Evolutionary conservation across 2,888 invertebrate species (phyloP).

Genomic region (Callyntrura guangdongensis): DNA sequence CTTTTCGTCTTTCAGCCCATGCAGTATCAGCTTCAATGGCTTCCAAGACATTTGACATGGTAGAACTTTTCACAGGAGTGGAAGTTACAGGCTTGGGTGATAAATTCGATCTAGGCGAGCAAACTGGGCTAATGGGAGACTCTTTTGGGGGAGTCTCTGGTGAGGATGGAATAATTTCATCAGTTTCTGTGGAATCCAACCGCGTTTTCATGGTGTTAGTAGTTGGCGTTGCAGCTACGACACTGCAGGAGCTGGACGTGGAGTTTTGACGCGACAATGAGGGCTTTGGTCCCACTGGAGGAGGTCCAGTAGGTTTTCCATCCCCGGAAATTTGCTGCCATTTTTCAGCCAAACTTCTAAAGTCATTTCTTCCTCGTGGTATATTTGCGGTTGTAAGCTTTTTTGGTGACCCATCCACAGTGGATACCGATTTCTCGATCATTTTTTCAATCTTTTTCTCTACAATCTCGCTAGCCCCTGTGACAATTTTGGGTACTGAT

Average conservation of each 20-base stretch:
- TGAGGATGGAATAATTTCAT: slow-evolving; percentile 20
- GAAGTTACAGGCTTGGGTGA: slow-evolving; percentile 69
- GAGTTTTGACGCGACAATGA: slow-evolving; percentile 78
- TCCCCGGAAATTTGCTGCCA: slow-evolving; percentile 85
- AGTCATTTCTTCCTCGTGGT: slow-evolving; percentile 85
- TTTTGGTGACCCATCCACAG: slow-evolving; percentile 69
- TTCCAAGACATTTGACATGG: slow-evolving; percentile 64
- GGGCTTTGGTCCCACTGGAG: slow-evolving; percentile 76
- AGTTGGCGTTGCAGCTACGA: slow-evolving; percentile 33
- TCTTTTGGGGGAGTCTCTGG: slow-evolving; percentile 47
- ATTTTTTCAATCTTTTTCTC: slow-evolving; percentile 84
- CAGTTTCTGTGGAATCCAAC: slow-evolving; percentile 16
- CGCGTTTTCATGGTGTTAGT: slow-evolving; percentile 45
- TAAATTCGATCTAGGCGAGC: slow-evolving; percentile 48
- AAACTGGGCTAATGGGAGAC: slow-evolving; percentile 13
- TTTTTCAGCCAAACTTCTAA: slow-evolving; percentile 86
- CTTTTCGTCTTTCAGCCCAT: slow-evolving; percentile 77
- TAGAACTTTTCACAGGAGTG: slow-evolving; percentile 64
- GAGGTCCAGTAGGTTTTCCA: slow-evolving; percentile 80
- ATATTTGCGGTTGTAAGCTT: slow-evolving; percentile 78
- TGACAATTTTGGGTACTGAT: slow-evolving; percentile 80
- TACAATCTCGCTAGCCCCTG: slow-evolving; percentile 81
- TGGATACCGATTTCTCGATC: slow-evolving; percentile 77
- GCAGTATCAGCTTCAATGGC: slow-evolving; percentile 76
- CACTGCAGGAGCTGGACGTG: slow-evolving; percentile 45